Conservation (phyloP, 1,140 invertebrate species). For the Wasmannia auropunctata region DNA sequence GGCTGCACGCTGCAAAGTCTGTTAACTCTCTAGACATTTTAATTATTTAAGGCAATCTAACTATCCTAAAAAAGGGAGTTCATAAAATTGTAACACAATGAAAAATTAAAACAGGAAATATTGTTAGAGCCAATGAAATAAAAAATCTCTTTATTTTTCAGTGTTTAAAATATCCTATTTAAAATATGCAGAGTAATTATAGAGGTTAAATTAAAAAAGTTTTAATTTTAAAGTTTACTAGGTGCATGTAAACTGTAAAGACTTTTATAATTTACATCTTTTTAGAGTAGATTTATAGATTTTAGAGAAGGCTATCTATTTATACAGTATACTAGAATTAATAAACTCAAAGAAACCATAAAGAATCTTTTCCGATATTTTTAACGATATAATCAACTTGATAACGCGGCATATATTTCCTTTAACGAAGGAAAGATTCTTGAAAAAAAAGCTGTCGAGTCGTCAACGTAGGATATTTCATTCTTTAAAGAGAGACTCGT, state of each 20-base stretch:
- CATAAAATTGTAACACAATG: neutral
- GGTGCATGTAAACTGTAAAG: too few species aligned
- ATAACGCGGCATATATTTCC: neutral
- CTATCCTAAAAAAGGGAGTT: neutral
- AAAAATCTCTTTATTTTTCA: neutral
- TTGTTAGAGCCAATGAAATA: neutral
- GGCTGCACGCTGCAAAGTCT: neutral
- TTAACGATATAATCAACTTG: constrained; percentile 3
- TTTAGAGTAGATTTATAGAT: neutral
- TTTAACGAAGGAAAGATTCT: neutral
- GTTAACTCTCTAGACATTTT: constrained; percentile 1
- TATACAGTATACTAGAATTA: neutral
- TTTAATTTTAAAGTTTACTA: too few species aligned
- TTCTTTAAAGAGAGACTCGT: constrained; percentile 2
- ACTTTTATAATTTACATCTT: neutral
- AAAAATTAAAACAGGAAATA: neutral
- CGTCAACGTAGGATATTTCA: neutral
- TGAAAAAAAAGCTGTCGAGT: neutral
- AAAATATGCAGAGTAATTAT: neutral
- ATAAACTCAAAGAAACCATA: neutral
- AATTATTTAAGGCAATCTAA: neutral
- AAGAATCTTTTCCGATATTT: neutral
- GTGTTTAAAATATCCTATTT: neutral
- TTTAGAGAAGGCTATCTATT: neutral
- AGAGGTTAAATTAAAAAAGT: neutral